Conservation (phyloP, 1,140 invertebrate genomes). For the Tetramorium alpestre region DNA sequence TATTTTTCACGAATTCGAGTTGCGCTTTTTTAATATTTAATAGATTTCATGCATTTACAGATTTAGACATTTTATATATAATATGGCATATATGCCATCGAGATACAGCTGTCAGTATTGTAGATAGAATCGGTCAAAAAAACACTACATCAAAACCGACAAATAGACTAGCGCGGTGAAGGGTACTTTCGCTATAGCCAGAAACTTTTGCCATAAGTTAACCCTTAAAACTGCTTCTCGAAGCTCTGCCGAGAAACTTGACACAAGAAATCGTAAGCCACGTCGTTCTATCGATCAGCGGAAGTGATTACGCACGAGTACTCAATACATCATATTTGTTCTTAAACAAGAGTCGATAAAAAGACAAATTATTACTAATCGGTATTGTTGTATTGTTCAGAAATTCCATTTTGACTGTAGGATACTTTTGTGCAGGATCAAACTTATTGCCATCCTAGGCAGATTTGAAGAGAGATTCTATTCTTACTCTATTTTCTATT, state of each 20-base stretch:
- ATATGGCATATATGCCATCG: too few species aligned
- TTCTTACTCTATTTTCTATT: background rate
- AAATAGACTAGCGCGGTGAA: slow-evolving; percentile 35
- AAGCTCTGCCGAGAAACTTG: slow-evolving; percentile 48
- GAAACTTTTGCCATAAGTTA: slow-evolving; percentile 69
- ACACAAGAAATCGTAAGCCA: slow-evolving; percentile 64
- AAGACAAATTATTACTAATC: slow-evolving; percentile 13
- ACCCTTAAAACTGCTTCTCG: slow-evolving; percentile 66
- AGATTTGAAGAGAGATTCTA: background rate
- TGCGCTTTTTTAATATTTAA: background rate
- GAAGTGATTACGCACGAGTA: slow-evolving; percentile 37
- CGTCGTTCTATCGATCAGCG: slow-evolving; percentile 46
- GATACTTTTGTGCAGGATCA: background rate
- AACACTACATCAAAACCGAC: slow-evolving; percentile 27
- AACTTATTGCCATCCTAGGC: background rate
- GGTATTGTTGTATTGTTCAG: background rate
- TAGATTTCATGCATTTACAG: slow-evolving; percentile 12
- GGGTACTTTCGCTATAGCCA: slow-evolving; percentile 14
- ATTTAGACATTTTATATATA: slow-evolving; percentile 27
- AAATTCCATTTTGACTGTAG: background rate
- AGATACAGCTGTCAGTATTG: slow-evolving; percentile 20
- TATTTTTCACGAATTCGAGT: background rate
- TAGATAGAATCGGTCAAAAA: slow-evolving; percentile 17
- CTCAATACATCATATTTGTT: background rate
- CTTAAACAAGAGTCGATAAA: background rate